phyloP scores from a whole-genome alignment of 2,888 invertebrate species.

The Synergus gifuensis region DNA sequence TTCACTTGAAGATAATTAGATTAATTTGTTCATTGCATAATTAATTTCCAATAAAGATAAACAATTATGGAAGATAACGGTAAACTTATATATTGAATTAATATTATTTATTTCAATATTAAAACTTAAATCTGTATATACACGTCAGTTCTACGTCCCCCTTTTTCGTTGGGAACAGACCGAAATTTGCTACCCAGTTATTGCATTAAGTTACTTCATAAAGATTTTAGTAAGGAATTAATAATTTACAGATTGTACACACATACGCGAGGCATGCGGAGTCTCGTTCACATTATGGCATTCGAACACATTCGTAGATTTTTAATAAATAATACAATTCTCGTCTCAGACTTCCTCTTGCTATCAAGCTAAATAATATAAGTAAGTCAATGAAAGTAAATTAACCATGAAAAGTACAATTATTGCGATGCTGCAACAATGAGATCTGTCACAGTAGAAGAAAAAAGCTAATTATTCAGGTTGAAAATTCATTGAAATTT shows the following conservation, averaged over 20 bases:
- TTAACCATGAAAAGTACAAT: neutral
- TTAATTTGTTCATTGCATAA: neutral
- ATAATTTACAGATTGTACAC: constrained; percentile 75
- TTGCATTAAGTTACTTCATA: constrained; percentile 61
- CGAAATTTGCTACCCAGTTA: constrained; percentile 60
- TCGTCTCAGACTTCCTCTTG: constrained; percentile 19
- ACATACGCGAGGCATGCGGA: constrained; percentile 59
- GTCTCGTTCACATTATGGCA: constrained; percentile 55
- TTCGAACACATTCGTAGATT: constrained; percentile 59
- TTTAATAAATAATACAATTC: constrained; percentile 67
- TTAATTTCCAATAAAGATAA: neutral
- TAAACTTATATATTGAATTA: constrained; percentile 7
- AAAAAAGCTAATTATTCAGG: neutral
- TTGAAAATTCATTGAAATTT: neutral
- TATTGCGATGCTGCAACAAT: neutral
- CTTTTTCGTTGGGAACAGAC: constrained; percentile 42
- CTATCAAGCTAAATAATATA: constrained; percentile 14
- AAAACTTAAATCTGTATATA: constrained; percentile 72
- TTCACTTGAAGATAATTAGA: too few relatives aligned
- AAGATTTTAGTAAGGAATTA: constrained; percentile 65
- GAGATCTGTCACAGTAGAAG: neutral
- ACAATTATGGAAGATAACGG: neutral
- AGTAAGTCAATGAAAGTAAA: constrained; percentile 9
- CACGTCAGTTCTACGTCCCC: constrained; percentile 68
- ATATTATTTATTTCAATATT: constrained; percentile 62